Evolutionary conservation across 1,140 invertebrate species (phyloP).

Genomic region (Dolichoris vasculosae): DNA sequence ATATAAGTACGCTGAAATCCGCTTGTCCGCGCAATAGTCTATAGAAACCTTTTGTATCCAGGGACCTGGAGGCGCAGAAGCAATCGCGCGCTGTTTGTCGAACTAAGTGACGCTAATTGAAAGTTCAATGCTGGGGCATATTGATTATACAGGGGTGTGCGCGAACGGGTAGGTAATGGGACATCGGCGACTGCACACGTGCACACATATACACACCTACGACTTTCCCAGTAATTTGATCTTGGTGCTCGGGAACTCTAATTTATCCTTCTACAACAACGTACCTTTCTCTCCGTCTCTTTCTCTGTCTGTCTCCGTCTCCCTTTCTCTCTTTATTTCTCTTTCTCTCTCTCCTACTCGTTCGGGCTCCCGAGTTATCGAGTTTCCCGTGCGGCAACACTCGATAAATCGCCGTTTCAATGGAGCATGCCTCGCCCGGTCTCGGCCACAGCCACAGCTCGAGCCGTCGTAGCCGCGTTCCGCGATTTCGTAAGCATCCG

Average conservation of each 20-base stretch:
- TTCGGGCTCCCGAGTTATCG: not conserved
- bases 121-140: constrained; percentile 67
- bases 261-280: constrained; percentile 60
- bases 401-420: constrained; percentile 54
- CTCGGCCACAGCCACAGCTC: constrained; percentile 13
- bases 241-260: constrained; percentile 59
- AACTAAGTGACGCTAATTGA: constrained; percentile 74
- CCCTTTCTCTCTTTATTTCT: not conserved
- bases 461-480: not conserved
- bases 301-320: not conserved
- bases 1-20: constrained; percentile 25
- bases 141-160: constrained; percentile 61
- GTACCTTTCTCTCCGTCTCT: not conserved
- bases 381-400: constrained; percentile 25
- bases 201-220: constrained; percentile 31
- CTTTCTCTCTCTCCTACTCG: not conserved
- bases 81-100: constrained; percentile 62
- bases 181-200: not conserved
- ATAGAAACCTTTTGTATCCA: not conserved
- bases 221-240: constrained; percentile 62
- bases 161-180: not conserved
- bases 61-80: not conserved
- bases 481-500: not conserved
- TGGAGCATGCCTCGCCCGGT: constrained; percentile 38
- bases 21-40: not conserved